Evolutionary conservation across 2,113 vertebrate genomes (phyloP).

Genomic region (Dipodomys stephensi): DNA sequence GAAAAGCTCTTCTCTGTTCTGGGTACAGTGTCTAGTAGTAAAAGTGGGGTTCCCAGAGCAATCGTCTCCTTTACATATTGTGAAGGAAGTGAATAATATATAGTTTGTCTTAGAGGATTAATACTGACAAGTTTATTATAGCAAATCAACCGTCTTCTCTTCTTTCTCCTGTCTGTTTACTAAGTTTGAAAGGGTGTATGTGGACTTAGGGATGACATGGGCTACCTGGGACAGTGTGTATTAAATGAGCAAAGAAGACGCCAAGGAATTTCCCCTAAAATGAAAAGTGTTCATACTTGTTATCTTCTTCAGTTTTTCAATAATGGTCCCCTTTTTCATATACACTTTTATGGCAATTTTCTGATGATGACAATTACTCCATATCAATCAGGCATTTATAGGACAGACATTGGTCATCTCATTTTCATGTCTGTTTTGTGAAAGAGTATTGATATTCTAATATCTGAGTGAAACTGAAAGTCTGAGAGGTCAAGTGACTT

Average conservation of each 20-base stretch:
- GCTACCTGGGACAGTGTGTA: not conserved
- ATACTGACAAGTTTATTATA: not conserved
- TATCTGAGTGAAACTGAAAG: not conserved
- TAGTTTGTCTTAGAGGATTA: not conserved
- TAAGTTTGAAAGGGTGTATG: not conserved
- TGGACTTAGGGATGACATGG: not conserved
- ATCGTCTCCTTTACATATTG: not conserved
- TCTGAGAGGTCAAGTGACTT: not conserved
- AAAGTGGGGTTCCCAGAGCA: not conserved
- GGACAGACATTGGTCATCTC: not conserved
- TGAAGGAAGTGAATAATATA: not conserved
- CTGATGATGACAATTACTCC: not conserved
- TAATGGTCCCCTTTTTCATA: not conserved
- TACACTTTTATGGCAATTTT: not conserved
- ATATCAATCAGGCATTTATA: not conserved
- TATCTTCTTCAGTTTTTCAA: not conserved
- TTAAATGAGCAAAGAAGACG: conserved; percentile 10
- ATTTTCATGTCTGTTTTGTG: not conserved
- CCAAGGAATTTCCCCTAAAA: conserved; percentile 9
- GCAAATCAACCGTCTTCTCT: not conserved
- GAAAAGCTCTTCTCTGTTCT: not conserved
- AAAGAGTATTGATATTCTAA: not conserved
- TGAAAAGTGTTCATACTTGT: not conserved
- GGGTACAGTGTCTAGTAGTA: not conserved
- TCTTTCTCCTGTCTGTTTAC: not conserved